A percentile compares a stretch with the other conserved stretches of the same genome.
phyloP scores from a whole-genome alignment of 2,888 invertebrate species.

The Cartodere bifasciata region DNA sequence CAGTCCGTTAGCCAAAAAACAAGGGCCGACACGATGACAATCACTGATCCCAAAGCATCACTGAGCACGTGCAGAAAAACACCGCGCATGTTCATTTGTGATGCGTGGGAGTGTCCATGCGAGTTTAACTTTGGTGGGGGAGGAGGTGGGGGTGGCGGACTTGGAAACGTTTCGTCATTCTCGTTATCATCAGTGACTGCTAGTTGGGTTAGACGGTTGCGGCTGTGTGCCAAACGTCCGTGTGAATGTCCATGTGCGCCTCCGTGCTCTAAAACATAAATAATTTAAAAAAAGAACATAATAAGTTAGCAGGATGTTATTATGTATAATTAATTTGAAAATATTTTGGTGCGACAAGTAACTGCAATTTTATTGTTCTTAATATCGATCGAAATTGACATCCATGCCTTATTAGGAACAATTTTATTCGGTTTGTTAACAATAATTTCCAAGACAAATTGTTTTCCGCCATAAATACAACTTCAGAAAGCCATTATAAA shows the following conservation, averaged over 20 bases:
- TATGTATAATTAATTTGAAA: too few species aligned
- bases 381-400: too few species aligned
- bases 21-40: constrained; percentile 74
- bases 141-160: constrained; percentile 32
- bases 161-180: constrained; percentile 50
- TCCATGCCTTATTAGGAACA: too few species aligned
- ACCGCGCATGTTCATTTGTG: constrained; percentile 98
- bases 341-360: too few species aligned
- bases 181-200: constrained; percentile 60
- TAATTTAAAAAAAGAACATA: constrained; percentile 1
- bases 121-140: constrained; percentile 14
- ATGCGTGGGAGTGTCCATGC: constrained; percentile 43
- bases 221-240: constrained; percentile 43
- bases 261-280: constrained; percentile 55
- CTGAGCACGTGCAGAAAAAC: constrained; percentile 97
- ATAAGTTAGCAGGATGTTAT: constrained; percentile 2
- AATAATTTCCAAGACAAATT: too few species aligned
- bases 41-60: constrained; percentile 90
- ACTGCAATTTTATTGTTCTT: too few species aligned
- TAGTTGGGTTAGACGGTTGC: constrained; percentile 45
- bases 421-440: too few species aligned
- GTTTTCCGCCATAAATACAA: too few species aligned
- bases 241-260: constrained; percentile 51
- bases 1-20: constrained; percentile 55
- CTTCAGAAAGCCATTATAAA: too few species aligned